These are phyloP conservation scores for Bemisia tabaci DNA, from an alignment of 1,140 invertebrate genomes.

Conservation along the genomic window DNA sequence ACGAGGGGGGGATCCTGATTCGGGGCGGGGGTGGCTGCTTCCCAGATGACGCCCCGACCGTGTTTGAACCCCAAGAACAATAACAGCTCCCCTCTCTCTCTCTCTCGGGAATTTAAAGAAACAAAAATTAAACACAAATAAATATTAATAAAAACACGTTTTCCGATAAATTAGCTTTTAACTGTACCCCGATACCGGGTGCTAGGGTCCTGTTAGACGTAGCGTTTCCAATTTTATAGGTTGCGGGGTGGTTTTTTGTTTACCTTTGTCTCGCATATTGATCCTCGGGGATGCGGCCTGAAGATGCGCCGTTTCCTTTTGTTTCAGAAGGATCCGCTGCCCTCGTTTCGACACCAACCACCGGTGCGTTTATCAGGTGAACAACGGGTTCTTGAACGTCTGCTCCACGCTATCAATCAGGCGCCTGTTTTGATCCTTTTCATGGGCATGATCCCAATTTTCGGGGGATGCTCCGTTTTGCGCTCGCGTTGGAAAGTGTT, in stretches of 20 bases:
- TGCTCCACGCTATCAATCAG: no score
- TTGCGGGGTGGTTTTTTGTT: not conserved
- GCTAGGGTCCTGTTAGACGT: not conserved
- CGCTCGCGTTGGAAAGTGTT: no score
- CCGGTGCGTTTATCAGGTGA: not conserved
- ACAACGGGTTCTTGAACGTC: not conserved
- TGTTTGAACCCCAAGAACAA: no score
- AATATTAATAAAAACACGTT: not conserved
- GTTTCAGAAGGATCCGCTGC: not conserved
- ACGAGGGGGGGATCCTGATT: not conserved
- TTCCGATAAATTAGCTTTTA: not conserved
- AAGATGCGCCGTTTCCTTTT: not conserved
- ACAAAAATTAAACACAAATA: not conserved
- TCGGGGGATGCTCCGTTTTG: no score
- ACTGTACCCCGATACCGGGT: not conserved
- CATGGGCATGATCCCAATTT: no score
- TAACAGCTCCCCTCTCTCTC: no score
- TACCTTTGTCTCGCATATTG: not conserved
- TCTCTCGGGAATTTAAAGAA: no score
- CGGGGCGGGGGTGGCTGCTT: not conserved
- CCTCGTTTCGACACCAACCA: not conserved
- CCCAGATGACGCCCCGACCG: not conserved
- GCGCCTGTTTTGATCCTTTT: no score
- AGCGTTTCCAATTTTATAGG: not conserved
- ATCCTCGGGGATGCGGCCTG: not conserved